Conservation (phyloP, 2,888 invertebrate genomes). For the Colletes collaris region DNA sequence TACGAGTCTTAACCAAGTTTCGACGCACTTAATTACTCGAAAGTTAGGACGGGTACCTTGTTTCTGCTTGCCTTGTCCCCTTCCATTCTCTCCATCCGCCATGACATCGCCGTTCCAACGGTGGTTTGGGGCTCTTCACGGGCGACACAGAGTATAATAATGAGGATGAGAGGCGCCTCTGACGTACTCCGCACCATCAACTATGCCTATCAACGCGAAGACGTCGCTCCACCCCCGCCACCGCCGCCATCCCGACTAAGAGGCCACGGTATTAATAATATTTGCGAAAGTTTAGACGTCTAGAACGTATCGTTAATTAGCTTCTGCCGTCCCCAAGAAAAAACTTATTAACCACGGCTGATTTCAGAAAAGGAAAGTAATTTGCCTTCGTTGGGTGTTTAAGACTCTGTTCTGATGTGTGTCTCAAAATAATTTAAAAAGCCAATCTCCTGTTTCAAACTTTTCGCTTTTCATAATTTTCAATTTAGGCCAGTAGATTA, state of each 20-base stretch:
- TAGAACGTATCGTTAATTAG: slow-evolving; percentile 9
- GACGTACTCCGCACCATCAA: slow-evolving; percentile 30
- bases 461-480: too few species aligned
- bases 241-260: not conserved
- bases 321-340: too few species aligned
- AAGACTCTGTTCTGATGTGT: too few species aligned
- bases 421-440: too few species aligned
- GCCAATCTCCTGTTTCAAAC: too few species aligned
- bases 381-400: too few species aligned
- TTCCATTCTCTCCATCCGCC: slow-evolving; percentile 35
- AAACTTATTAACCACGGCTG: slow-evolving; percentile 31
- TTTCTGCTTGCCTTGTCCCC: slow-evolving; percentile 31
- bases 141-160: slow-evolving; percentile 51
- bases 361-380: not conserved
- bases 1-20: slow-evolving; percentile 77
- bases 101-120: slow-evolving; percentile 49
- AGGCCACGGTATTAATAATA: slow-evolving; percentile 38
- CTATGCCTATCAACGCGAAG: slow-evolving; percentile 55
- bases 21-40: slow-evolving; percentile 79
- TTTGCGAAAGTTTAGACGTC: slow-evolving; percentile 33
- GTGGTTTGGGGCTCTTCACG: slow-evolving; percentile 45
- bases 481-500: too few species aligned
- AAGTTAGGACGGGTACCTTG: slow-evolving; percentile 66
- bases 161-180: slow-evolving; percentile 42
- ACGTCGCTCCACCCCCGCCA: not conserved